Percentiles rank a stretch among this genome's conserved stretches.
phyloP scores from a whole-genome alignment of 2,113 vertebrate genomes.

The Tretioscincus oriximinensis region DNA sequence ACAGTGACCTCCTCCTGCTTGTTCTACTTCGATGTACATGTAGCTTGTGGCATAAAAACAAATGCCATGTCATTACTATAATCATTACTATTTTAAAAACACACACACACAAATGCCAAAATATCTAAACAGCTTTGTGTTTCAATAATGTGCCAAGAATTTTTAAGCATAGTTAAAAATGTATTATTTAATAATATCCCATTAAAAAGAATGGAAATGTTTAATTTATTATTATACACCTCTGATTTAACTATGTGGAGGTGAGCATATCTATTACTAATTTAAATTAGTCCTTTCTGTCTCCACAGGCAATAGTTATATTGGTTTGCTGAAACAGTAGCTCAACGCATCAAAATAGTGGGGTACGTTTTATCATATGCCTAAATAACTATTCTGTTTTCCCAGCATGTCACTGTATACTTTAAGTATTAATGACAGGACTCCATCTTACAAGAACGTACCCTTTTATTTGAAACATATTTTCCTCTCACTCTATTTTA shows the following conservation, averaged over 20 bases:
- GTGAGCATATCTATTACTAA: slow-evolving; percentile 83
- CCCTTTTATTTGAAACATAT: slow-evolving; percentile 80
- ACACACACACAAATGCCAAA: slow-evolving; percentile 17
- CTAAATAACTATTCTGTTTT: slow-evolving; percentile 87
- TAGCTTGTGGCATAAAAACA: slow-evolving; percentile 5
- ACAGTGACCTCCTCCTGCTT: slow-evolving; percentile 29
- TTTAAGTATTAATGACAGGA: slow-evolving; percentile 84
- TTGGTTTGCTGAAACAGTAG: slow-evolving; percentile 80
- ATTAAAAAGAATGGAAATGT: slow-evolving; percentile 73
- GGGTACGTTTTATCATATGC: slow-evolving; percentile 82
- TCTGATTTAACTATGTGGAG: slow-evolving; percentile 78
- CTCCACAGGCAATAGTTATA: slow-evolving; percentile 80
- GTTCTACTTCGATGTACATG: slow-evolving; percentile 5
- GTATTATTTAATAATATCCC: slow-evolving; percentile 66
- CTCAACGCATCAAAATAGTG: slow-evolving; percentile 81
- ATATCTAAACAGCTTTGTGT: slow-evolving; percentile 26
- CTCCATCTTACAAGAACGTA: slow-evolving; percentile 76
- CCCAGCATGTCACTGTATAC: slow-evolving; percentile 80
- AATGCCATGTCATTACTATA: background rate
- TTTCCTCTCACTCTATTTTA: slow-evolving; percentile 72
- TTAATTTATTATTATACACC: slow-evolving; percentile 80
- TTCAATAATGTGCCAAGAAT: slow-evolving; percentile 19
- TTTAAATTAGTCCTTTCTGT: slow-evolving; percentile 83
- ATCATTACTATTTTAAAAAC: background rate
- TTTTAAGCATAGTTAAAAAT: slow-evolving; percentile 60